These are phyloP conservation scores for Actinia equina DNA, from an alignment of 64 coral and sea anemone species.

Conservation along the genomic window DNA sequence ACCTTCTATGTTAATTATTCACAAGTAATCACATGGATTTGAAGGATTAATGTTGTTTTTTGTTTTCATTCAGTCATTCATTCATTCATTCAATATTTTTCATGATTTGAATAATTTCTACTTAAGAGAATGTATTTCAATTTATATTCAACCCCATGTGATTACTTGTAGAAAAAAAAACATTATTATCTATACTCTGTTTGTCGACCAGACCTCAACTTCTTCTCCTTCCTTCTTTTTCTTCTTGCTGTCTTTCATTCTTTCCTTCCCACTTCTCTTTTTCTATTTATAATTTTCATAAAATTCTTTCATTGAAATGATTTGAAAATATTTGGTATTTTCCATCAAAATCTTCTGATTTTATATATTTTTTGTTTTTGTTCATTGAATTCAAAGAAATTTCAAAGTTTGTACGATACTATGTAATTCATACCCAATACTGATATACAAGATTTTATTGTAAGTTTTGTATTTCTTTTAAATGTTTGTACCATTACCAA, in stretches of 20 bases:
- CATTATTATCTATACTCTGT: background rate
- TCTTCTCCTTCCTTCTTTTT: background rate
- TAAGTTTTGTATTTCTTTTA: too few species aligned
- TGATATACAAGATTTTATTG: too few species aligned
- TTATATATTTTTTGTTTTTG: background rate
- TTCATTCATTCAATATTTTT: too few species aligned
- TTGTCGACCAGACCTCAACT: conserved; percentile 6
- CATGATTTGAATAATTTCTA: too few species aligned
- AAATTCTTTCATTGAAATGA: background rate
- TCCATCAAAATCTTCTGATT: background rate
- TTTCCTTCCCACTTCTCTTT: background rate
- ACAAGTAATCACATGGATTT: too few species aligned
- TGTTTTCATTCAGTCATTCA: too few species aligned
- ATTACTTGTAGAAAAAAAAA: background rate
- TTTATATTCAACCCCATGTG: background rate
- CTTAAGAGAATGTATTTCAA: too few species aligned
- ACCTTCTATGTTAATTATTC: too few species aligned
- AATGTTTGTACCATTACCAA: too few species aligned
- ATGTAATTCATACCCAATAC: too few species aligned
- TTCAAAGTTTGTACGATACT: background rate
- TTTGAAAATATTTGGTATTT: background rate
- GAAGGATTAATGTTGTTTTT: too few species aligned
- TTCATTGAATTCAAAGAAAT: background rate
- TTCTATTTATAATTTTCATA: background rate
- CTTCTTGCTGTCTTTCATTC: background rate